Percentiles rank a stretch among this genome's conserved stretches.
phyloP scores from a whole-genome alignment of 2,888 invertebrate species.

The Argynnis bischoffii region DNA sequence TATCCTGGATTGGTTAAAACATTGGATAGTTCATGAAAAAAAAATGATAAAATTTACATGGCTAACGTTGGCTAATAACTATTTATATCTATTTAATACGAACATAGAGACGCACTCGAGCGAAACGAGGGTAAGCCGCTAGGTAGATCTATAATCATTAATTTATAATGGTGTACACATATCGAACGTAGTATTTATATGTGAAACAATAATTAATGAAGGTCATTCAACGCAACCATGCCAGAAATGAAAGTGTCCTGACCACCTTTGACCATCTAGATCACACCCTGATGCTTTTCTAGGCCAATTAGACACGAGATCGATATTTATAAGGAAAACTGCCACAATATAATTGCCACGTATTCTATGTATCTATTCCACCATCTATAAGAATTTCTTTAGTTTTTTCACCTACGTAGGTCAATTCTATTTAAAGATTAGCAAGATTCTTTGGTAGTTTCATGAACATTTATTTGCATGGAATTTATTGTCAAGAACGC shows the following conservation, averaged over 20 bases:
- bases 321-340: constrained; percentile 26
- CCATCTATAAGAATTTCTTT: background rate
- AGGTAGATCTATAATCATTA: background rate
- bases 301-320: constrained; percentile 55
- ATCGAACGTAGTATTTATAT: constrained; percentile 24
- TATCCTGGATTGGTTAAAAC: too few relatives aligned
- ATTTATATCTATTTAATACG: too few relatives aligned
- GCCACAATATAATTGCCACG: background rate
- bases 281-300: constrained; percentile 63
- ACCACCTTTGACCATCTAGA: constrained; percentile 72
- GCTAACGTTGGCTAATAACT: too few relatives aligned
- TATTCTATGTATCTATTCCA: background rate
- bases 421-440: constrained; percentile 27
- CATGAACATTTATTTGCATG: constrained; percentile 12
- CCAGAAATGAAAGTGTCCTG: constrained; percentile 68
- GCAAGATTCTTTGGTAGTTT: constrained; percentile 15
- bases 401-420: background rate
- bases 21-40: too few relatives aligned
- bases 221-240: constrained; percentile 51
- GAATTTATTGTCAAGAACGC: constrained; percentile 17
- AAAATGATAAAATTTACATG: too few relatives aligned
- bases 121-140: background rate
- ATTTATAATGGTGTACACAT: constrained; percentile 20
- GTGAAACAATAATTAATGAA: constrained; percentile 40
- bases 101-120: too few relatives aligned